These are phyloP conservation scores for Remorina albescens DNA, from an alignment of 2,797 vertebrate genomes.

Conservation along the genomic window DNA sequence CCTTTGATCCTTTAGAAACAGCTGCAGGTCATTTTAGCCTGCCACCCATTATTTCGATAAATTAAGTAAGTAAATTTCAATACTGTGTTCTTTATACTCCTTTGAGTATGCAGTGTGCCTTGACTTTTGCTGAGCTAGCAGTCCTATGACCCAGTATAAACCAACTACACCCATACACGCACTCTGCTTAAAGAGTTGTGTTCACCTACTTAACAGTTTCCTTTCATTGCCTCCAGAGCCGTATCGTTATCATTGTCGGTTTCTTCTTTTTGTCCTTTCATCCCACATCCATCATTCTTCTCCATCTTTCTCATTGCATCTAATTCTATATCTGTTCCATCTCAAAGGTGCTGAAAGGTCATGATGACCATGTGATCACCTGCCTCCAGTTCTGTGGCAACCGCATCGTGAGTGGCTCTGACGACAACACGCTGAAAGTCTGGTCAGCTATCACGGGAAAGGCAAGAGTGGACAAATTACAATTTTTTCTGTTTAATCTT, in stretches of 20 bases:
- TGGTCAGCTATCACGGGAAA: slow-evolving; percentile 99
- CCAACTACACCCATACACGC: slow-evolving; percentile 21
- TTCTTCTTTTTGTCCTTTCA: slow-evolving; percentile 43
- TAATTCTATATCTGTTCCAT: slow-evolving; percentile 27
- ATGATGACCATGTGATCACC: slow-evolving; percentile 99
- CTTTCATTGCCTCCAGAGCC: slow-evolving; percentile 37
- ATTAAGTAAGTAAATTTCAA: slow-evolving; percentile 58
- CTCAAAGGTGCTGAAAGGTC: slow-evolving; percentile 97
- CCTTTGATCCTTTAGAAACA: slow-evolving; percentile 32
- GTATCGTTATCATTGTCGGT: slow-evolving; percentile 28
- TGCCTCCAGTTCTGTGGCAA: slow-evolving; percentile 99
- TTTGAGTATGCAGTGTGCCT: slow-evolving; percentile 59
- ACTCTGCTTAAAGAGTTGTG: slow-evolving; percentile 30
- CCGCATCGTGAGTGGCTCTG: slow-evolving; percentile 98
- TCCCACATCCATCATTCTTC: slow-evolving; percentile 1
- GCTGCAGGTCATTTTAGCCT: slow-evolving; percentile 41
- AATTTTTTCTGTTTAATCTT: background rate
- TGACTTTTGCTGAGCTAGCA: slow-evolving; percentile 72
- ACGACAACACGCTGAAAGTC: slow-evolving; percentile 99
- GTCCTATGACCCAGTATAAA: slow-evolving; percentile 50
- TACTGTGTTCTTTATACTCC: slow-evolving; percentile 49
- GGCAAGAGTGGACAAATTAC: slow-evolving; percentile 78
- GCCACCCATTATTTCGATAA: no score
- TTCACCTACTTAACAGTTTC: slow-evolving; percentile 66
- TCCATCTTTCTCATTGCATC: slow-evolving; percentile 11